Conservation (phyloP, 2,888 invertebrate species). For the Augiades crinisus region DNA sequence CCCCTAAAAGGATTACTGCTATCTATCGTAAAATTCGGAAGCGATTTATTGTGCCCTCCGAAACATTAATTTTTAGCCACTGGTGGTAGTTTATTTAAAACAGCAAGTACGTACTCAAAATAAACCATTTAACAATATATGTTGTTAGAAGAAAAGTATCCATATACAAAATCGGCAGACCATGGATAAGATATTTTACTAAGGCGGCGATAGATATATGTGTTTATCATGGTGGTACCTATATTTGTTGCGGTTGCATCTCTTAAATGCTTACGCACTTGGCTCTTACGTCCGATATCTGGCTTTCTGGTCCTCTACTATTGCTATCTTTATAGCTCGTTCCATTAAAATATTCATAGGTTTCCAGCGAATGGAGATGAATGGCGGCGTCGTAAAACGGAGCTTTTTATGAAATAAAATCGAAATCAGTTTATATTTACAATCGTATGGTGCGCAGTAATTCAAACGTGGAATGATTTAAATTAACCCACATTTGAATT, state of each 20-base stretch:
- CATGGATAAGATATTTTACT: too few relatives aligned
- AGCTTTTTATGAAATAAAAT: slow-evolving; percentile 36
- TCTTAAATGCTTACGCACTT: slow-evolving; percentile 12
- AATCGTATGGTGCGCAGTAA: slow-evolving; percentile 16
- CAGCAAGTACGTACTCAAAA: too few relatives aligned
- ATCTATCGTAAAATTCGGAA: too few relatives aligned
- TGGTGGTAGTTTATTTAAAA: too few relatives aligned
- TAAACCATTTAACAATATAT: too few relatives aligned
- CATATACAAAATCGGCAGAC: too few relatives aligned
- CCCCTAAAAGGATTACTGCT: too few relatives aligned
- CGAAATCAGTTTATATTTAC: slow-evolving; percentile 27
- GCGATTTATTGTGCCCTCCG: too few relatives aligned
- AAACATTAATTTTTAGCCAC: too few relatives aligned
- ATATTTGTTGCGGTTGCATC: slow-evolving; percentile 1
- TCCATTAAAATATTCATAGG: slow-evolving; percentile 35
- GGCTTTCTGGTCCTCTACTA: slow-evolving; percentile 38
- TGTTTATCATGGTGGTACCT: not conserved
- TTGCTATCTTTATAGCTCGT: slow-evolving; percentile 45
- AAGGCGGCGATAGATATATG: too few relatives aligned
- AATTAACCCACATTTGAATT: slow-evolving; percentile 40
- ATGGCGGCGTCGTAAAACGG: slow-evolving; percentile 20
- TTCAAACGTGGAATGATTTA: slow-evolving; percentile 35
- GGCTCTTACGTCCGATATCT: slow-evolving; percentile 33
- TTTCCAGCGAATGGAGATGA: slow-evolving; percentile 34
- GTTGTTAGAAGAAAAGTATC: too few relatives aligned